A percentile compares a stretch with the other conserved stretches of the same genome.
phyloP scores from a whole-genome alignment of 2,888 invertebrate species.

The Troides oblongomaculatus region DNA sequence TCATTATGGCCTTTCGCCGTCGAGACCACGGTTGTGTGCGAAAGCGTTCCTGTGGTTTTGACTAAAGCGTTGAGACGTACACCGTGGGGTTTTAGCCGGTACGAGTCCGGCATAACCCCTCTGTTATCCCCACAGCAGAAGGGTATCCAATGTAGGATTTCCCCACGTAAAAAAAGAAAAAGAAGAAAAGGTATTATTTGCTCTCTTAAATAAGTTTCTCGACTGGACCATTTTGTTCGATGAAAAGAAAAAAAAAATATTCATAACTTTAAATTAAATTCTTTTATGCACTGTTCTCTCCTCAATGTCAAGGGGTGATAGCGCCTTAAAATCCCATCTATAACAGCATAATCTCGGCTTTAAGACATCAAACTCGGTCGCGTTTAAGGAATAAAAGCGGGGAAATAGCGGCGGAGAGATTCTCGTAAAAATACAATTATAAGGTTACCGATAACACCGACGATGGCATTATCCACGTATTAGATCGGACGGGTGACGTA shows the following conservation, averaged over 20 bases:
- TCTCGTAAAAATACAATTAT: constrained; percentile 29
- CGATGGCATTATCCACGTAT: constrained; percentile 25
- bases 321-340: constrained; percentile 22
- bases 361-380: constrained; percentile 18
- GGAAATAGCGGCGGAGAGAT: constrained; percentile 11
- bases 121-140: too few relatives aligned
- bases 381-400: constrained; percentile 9
- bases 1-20: too few relatives aligned
- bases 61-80: too few relatives aligned
- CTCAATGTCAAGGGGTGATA: constrained; percentile 9
- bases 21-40: too few relatives aligned
- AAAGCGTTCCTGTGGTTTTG: too few relatives aligned
- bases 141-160: too few relatives aligned
- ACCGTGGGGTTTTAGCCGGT: too few relatives aligned
- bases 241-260: not conserved
- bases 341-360: constrained; percentile 22
- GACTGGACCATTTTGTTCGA: too few relatives aligned
- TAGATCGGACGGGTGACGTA: constrained; percentile 28
- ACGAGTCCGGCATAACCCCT: too few relatives aligned
- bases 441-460: constrained; percentile 26
- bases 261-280: constrained; percentile 11
- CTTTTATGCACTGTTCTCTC: constrained; percentile 12
- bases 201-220: too few relatives aligned
- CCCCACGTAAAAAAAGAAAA: too few relatives aligned
- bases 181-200: too few relatives aligned